Evolutionary conservation across 2,113 vertebrate species (phyloP), one percentile per base, ranked within the genome.

Genomic region (Apus apus): DNA sequence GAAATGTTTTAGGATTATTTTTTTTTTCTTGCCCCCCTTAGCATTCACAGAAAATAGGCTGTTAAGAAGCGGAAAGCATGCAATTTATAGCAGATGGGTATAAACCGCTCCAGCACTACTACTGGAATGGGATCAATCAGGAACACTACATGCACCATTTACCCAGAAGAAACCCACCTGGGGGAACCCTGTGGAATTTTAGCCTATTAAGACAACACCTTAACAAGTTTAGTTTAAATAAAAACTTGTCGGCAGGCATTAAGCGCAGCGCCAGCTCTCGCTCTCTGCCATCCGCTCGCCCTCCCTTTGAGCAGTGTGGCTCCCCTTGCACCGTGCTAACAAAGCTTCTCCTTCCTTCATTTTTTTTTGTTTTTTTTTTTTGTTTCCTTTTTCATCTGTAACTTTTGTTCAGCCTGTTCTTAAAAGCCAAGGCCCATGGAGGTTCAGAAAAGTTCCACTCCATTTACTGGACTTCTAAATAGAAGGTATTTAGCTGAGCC

Each of bases 181-280:
- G 95, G 97, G 95, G 96, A 96, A 50, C 87, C 95, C 88, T 73
- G 71, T 74, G 83, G 96, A 72, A 91, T 75, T 61, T 92, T 38
- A 90, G 96, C 96, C 97, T 97, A 94, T 97, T 97, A 97, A 97
- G 97, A 92, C 94, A 97, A 97, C 97, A 98, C 97, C 95, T 98
- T 96, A 95, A 95, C 94, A 97, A 81, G 65, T 95, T 97, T 94
- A 96, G 92, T 96, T 97, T 97, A 97, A 97, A 96, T 96, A 97
- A 95, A 97, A 97, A 96, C 76, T 97, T 83, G 71, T 97, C 89
- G 81, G 93, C 94, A 94, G 93, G 95, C 93, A 71, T 97, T 96
- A 90, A 96, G 87, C 6, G 11, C 70, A 87, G 70, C 48, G 45
- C 94, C 95, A 94, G 77, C 32, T 34, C 34, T 88, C 12, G 4